Evolutionary conservation across 2,888 invertebrate species (phyloP), one percentile per base, ranked within the genome.

Genomic region (Isotomurus palustris): DNA sequence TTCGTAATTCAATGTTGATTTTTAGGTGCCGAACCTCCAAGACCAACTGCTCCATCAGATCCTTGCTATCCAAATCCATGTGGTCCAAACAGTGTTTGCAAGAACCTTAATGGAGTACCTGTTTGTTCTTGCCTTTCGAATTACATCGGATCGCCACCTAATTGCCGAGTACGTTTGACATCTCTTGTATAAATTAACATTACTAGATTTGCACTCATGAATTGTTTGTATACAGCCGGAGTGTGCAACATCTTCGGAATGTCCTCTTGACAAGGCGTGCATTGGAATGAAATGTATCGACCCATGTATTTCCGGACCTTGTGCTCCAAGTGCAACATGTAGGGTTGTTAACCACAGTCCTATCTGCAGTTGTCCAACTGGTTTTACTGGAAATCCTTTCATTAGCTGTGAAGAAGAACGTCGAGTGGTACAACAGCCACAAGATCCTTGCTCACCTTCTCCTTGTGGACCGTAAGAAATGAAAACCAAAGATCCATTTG

Each of bases 111-210:
- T 40, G 83, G 83, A 62, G 81, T 80, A 68, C 75, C 78, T 44
- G 81, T 85, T 21, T 78, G 81, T 28, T 85, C 85, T 71, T 60
- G 60, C 24, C 41, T 22, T 3, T 17, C 44, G 10, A 47, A 50
- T n/a, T 60, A 53, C 68, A 78, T 79, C 25, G 84, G 84, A 10
- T 35, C 44, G 35, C 85, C 87, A 50, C 86, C 86, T 17, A 84
- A 84, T 71, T 87, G 86, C 73, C 78, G 83, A 53, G n/a, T n/a
- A n/a, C n/a, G n/a, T n/a, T n/a, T n/a, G n/a, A n/a, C n/a, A n/a
- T n/a, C n/a, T 84, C 85, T n/a, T n/a, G n/a, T n/a, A n/a, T n/a
- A 17, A 92, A 91, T 72, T 88, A 91, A 72, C 87, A 89, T 56
- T 89, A 90, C 2, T 89, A 90, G 72, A 84, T 88, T 62, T 91